Conservation (phyloP, 2,888 invertebrate genomes). For the Ypsolopha scabrella region DNA sequence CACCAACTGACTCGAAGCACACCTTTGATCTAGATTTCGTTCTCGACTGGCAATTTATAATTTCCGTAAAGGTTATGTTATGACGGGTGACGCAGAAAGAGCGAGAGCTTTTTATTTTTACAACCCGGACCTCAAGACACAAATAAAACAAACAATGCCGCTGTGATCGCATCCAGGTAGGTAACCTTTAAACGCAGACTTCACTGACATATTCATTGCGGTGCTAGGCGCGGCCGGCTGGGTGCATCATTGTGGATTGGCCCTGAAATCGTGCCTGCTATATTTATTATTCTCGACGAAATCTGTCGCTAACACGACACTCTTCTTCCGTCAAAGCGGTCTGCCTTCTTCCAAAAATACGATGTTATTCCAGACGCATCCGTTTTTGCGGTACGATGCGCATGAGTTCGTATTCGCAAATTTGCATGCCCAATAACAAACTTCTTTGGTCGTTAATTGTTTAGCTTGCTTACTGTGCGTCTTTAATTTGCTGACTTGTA, state of each 20-base stretch:
- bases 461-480: too few species aligned
- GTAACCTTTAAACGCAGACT: slow-evolving; percentile 43
- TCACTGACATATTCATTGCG: slow-evolving; percentile 24
- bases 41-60: too few species aligned
- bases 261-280: slow-evolving; percentile 43
- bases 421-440: background rate
- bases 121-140: background rate
- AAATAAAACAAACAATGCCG: background rate
- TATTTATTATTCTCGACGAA: slow-evolving; percentile 48
- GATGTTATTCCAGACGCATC: slow-evolving; percentile 42
- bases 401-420: background rate
- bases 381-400: slow-evolving; percentile 4
- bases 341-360: slow-evolving; percentile 47
- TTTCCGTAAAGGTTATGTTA: too few species aligned
- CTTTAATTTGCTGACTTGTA: too few species aligned
- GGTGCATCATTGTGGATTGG: slow-evolving; percentile 12
- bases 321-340: slow-evolving; percentile 37
- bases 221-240: slow-evolving; percentile 6
- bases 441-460: background rate
- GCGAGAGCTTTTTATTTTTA: background rate
- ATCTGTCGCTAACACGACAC: slow-evolving; percentile 32
- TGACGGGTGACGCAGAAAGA: background rate
- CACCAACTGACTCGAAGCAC: background rate
- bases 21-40: background rate
- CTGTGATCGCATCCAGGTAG: slow-evolving; percentile 20